phyloP scores from a whole-genome alignment of 2,888 invertebrate genomes.

The Beris morrisii region DNA sequence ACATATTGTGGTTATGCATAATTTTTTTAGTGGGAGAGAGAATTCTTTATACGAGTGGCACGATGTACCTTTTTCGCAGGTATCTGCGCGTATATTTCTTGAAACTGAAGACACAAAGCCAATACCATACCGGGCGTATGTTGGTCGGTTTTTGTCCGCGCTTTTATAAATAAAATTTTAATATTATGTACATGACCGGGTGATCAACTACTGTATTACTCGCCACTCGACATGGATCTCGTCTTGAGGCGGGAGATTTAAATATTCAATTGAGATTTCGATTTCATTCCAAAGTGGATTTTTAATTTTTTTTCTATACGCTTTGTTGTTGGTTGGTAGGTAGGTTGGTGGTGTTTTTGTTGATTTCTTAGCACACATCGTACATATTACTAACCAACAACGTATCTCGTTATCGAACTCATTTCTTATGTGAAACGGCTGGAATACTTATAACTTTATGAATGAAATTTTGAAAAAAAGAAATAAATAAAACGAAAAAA shows the following conservation, averaged over 20 bases:
- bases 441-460: constrained; percentile 22
- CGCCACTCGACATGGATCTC: constrained; percentile 17
- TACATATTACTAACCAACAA: too few relatives aligned
- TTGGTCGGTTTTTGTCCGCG: constrained; percentile 11
- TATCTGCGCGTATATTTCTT: constrained; percentile 1
- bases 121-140: constrained; percentile 17
- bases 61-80: constrained; percentile 11
- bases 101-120: constrained; percentile 20
- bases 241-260: constrained; percentile 24
- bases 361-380: too few relatives aligned
- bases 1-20: constrained; percentile 29
- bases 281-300: constrained; percentile 21
- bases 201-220: constrained; percentile 31
- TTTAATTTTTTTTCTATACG: constrained; percentile 6
- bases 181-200: constrained; percentile 25
- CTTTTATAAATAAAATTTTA: constrained; percentile 29
- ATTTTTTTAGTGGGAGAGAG: constrained; percentile 31
- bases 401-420: constrained; percentile 6
- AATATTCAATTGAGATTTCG: constrained; percentile 33
- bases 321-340: too few relatives aligned
- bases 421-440: constrained; percentile 8
- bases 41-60: constrained; percentile 31
- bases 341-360: too few relatives aligned
- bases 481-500: constrained; percentile 9
- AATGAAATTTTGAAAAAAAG: constrained; percentile 21